Evolutionary conservation across 2,113 vertebrate genomes (phyloP).

Genomic region (Pithys albifrons): DNA sequence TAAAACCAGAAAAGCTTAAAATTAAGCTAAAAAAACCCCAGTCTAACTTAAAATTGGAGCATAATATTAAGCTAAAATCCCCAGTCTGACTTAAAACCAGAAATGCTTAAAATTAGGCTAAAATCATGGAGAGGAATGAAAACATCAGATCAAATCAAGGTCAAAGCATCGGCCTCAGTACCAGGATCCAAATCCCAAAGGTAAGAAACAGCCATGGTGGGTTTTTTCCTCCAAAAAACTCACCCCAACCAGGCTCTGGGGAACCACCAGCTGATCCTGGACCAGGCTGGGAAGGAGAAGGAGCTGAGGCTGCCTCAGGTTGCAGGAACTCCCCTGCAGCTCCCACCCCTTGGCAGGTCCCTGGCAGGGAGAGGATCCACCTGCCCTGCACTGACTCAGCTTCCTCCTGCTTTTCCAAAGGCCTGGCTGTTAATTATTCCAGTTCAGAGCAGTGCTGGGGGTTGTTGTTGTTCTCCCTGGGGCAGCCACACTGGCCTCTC

Average conservation of each 20-base stretch:
- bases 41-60: no score
- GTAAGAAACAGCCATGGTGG: not conserved
- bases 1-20: no score
- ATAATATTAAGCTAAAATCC: no score
- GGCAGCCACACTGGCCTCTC: not conserved
- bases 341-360: rapidly evolving
- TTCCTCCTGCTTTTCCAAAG: not conserved
- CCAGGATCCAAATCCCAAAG: not conserved
- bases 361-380: not conserved
- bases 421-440: not conserved
- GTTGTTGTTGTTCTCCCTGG: not conserved
- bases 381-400: not conserved
- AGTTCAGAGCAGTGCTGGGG: not conserved
- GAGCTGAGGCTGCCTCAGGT: not conserved
- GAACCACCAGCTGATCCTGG: not conserved
- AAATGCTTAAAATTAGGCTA: not conserved
- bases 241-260: not conserved
- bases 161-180: not conserved
- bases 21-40: not conserved
- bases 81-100: no score
- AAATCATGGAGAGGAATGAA: not conserved
- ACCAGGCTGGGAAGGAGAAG: not conserved
- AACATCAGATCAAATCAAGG: not conserved
- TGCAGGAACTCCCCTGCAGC: not conserved
- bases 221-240: not conserved